Evolutionary conservation across 2,888 invertebrate genomes (phyloP), one percentile per base, ranked within the genome.

Genomic region (Ochropacha duplaris): DNA sequence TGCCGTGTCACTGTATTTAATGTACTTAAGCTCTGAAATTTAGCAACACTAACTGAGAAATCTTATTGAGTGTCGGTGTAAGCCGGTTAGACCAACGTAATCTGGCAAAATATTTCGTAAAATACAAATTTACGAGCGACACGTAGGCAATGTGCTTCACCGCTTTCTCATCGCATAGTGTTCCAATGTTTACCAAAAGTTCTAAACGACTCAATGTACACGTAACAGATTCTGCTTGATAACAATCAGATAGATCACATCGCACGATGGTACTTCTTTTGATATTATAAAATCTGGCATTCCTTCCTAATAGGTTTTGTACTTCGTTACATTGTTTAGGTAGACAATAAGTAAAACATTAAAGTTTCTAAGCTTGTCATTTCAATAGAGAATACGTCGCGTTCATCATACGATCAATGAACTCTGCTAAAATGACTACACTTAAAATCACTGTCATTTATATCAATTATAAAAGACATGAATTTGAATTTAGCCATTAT

Each of bases 141-240:
- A 66, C 62, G 64, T 67, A 66, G 66, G 64, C 62, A 68, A 57
- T 58, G 34, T 49, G 57, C 54, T 50, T 65, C 62, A 61, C 63
- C 64, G 66, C 79, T 81, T 82, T 82, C 82, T 74, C 63, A 57
- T 31, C 71, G 65, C 65, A 69, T 70, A 73, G 62, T 68, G 71
- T 68, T 54, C 14, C n/a, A 57, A 68, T 56, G 56, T 59, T 64
- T 66, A 57, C 58, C 55, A 52, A 69, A 68, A 68, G 59, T 60
- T 49, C 55, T n/a, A n/a, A n/a, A 59, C 60, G 49, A 54, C 56
- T 64, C 65, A 60, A 57, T 54, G 57, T 49, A 39, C 50, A 65
- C 58, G 58, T 64, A 71, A 67, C 56, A 50, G 4, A 36, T 50
- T 28, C 39, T 57, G 28, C 49, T 19, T 16, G n/a, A 39, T 36